Base-by-base conservation (phyloP, 1,140 invertebrate species). In the Drosophila pectinifera region DNA sequence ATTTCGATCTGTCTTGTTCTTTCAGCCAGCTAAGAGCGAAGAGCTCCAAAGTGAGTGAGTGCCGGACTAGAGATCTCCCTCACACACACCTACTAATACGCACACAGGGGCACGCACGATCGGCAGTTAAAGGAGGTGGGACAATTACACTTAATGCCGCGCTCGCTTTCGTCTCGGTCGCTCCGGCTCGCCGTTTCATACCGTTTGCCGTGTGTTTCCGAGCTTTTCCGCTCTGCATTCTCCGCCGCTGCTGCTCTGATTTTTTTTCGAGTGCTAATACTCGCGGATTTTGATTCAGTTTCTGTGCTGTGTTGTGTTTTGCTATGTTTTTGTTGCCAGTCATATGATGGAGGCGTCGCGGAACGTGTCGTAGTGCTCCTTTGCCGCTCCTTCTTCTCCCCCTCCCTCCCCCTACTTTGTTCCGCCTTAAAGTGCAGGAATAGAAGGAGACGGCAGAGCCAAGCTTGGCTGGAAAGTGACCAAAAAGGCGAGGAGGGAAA, bases 271-370 rank as follows among this genome's bases (percentile, higher is more conserved):
- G 56, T 58, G 56, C 57, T 10, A 43, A 43, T 55, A 55, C 56
- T 57, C 41, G 20, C 38, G 22, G 57, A 63, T 34, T 62, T 59
- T 28, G 62, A 34, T 61, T 61, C 18, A 10, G 14, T 48, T 54
- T 61, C n/a, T 26, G 49, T 53, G 49, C 49, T 31, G 49, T 51
- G 28, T 31, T 18, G 49, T 26, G 39, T 43, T 62, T 67, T 67
- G 61, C 20, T 28, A 53, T 26, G 49, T 26, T 53, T 67, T 67
- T 11, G n/a, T n/a, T 34, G 56, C 31, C 63, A 84, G 72, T 83
- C 72, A 75, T 67, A 76, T 76, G 78, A 73, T 81, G 79, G 78
- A 77, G 77, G 73, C 55, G 64, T 67, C 64, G 68, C 62, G 62
- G 39, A 56, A 43, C 63, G 36, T 68, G 62, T 59, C 68, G 69